Base-by-base conservation (phyloP, 1,140 invertebrate species). In the Myzus persicae region DNA sequence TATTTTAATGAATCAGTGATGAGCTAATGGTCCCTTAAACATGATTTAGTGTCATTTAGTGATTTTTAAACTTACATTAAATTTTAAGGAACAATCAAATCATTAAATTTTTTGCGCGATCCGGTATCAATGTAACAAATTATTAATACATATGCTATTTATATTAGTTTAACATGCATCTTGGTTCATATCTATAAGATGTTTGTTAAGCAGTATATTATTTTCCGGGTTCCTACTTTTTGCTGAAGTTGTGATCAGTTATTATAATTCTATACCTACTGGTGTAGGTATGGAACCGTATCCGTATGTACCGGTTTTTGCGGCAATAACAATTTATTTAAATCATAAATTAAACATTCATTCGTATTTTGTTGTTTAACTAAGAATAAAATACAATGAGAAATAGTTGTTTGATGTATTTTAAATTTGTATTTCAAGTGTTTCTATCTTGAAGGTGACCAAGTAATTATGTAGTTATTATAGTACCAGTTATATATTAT, bases 401-500 rank as follows among this genome's bases (percentile, higher is more conserved):
- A 76, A 76, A 76, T n/a, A 76, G 59, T 76, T 76, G 59, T 76
- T 36, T 76, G n/a, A 76, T 76, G n/a, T 76, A n/a, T 76, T 76
- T 76, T n/a, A 76, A 76, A 76, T 76, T 76, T 76, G n/a, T n/a
- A 76, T n/a, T 18, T n/a, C n/a, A 76, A 76, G 31, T 76, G 14
- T 76, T 76, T 76, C n/a, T 76, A 76, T 18, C 59, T n/a, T n/a
- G 59, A 76, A 76, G 31, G 59, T 76, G 59, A 76, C 59, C 59
- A 76, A 76, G 59, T 76, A n/a, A 67, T 67, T 67, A n/a, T n/a
- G 14, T 67, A 76, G 59, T 76, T 76, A 76, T 76, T 76, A 76
- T 76, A 76, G n/a, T 76, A 76, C 31, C 59, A 76, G 59, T 76
- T 76, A n/a, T n/a, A n/a, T n/a, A n/a, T n/a, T n/a, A n/a, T 76